Evolutionary conservation across 2,888 invertebrate species (phyloP).

Genomic region (Brassicogethes aeneus): DNA sequence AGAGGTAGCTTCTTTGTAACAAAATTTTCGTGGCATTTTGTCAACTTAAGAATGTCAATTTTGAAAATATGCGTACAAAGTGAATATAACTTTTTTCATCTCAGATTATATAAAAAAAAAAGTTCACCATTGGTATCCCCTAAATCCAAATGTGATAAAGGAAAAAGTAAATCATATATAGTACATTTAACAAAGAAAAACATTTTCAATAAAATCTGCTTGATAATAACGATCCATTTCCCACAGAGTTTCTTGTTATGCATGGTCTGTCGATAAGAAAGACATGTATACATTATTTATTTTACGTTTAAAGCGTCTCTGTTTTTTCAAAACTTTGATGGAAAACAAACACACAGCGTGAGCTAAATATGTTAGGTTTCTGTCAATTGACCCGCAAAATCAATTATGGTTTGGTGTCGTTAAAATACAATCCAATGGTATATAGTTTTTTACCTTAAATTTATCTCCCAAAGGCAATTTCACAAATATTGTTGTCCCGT

Average conservation of each 20-base stretch:
- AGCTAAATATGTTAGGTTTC: background rate
- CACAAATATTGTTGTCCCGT: too few relatives aligned
- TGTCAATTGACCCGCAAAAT: background rate
- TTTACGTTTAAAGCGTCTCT: background rate
- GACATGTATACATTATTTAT: background rate
- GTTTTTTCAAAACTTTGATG: background rate
- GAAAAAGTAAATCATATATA: background rate
- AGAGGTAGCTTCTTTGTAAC: too few relatives aligned
- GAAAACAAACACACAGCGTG: background rate
- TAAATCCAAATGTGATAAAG: too few relatives aligned
- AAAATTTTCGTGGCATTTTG: too few relatives aligned
- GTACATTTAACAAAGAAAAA: slow-evolving; percentile 1
- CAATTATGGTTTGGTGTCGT: background rate
- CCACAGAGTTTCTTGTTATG: background rate
- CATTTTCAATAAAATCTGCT: slow-evolving; percentile 3
- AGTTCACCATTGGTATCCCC: too few relatives aligned
- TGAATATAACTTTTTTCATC: too few relatives aligned
- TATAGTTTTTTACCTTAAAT: too few relatives aligned
- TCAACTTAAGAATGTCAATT: too few relatives aligned
- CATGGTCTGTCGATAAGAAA: background rate
- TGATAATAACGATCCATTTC: slow-evolving; percentile 3
- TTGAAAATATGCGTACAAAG: too few relatives aligned
- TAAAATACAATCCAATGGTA: too few relatives aligned
- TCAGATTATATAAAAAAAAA: too few relatives aligned
- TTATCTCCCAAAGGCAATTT: too few relatives aligned